Base-by-base conservation (phyloP, 2,797 vertebrate species). In the Enteromius thamalakanensis region DNA sequence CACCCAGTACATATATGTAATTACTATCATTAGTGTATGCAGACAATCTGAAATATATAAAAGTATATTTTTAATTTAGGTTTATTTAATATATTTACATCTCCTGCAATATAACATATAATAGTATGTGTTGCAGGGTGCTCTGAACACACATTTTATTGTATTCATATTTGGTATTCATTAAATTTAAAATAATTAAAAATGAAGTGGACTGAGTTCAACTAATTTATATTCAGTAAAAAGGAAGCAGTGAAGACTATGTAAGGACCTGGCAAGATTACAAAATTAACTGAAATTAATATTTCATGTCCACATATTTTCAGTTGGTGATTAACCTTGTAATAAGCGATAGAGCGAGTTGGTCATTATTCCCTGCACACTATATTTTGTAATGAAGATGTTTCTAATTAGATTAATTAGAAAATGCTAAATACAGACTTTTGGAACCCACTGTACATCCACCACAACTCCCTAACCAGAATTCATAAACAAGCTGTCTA, bases 291-390 rank as follows among this genome's bases (percentile, higher is more conserved):
- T 75, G 11, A 15, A 40, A 58, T 58, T 17, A 58, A 58, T 76
- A 55, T 58, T 74, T 76, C 34, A 40, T 58, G 53, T 37, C 32
- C 51, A 76, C 53, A 76, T 58, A 76, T 76, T 76, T 58, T 76
- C 19, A 26, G 51, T 23, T 42, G 34, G 53, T 76, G 53, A 60
- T 60, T 76, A 76, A 34, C 53, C 4, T 3, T 42, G 74, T 60
- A 60, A 76, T 42, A 60, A 60, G 53, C 1, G 1, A 55, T 32
- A 60, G 29, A 58, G 12, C 15, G 34, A 26, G 53, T 26, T 76
- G 34, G 74, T 60, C 53, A 76, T 60, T 60, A 60, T 76, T 15
- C 34, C 55, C 40, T 60, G 34, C 53, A 42, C 37, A 23, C 72
- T 76, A 58, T 40, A 42, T 60, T 42, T 76, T 76, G 21, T 40